Percentiles rank a stretch among this genome's conserved stretches.
phyloP scores from a whole-genome alignment of 2,113 vertebrate species.

The Arothron firmamentum region DNA sequence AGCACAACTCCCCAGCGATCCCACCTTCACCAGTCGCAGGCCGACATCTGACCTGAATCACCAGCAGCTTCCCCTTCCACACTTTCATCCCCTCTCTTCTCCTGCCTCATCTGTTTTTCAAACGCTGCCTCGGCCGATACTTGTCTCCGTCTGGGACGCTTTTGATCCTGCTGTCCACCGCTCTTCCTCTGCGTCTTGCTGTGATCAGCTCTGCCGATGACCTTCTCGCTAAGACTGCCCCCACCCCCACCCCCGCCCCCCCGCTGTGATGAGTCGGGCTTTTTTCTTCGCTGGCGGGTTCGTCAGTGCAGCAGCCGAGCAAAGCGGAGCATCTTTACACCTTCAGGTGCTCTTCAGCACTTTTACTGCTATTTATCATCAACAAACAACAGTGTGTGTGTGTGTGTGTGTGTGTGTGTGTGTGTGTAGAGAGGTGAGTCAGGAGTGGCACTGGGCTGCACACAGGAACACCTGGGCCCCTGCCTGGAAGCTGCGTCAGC shows the following conservation, averaged over 20 bases:
- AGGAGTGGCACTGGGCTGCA: too few relatives aligned
- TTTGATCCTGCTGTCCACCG: conserved; percentile 54
- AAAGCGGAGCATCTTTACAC: conserved; percentile 7
- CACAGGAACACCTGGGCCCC: too few relatives aligned
- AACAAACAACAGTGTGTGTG: too few relatives aligned
- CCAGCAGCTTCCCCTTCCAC: neutral
- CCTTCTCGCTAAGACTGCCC: conserved; percentile 39
- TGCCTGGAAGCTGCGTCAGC: too few relatives aligned
- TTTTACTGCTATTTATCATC: conserved; percentile 25
- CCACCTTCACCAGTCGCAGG: neutral
- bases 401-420: too few relatives aligned
- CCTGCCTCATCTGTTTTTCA: conserved; percentile 29
- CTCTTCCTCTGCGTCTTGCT: conserved; percentile 10
- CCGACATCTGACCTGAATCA: conserved; percentile 28
- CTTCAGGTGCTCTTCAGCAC: conserved; percentile 32
- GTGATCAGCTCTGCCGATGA: conserved; percentile 40
- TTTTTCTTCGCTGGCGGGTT: conserved; percentile 22
- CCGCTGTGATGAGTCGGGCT: conserved; percentile 31
- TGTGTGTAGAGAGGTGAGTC: too few relatives aligned
- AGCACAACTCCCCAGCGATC: too few relatives aligned
- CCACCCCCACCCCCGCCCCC: neutral
- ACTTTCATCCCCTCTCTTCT: neutral
- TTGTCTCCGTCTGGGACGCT: conserved; percentile 42
- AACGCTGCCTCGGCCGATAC: conserved; percentile 31
- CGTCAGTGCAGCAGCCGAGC: conserved; percentile 3